Evolutionary conservation across 2,797 vertebrate genomes (phyloP).

Genomic region (Alfaro cultratus): DNA sequence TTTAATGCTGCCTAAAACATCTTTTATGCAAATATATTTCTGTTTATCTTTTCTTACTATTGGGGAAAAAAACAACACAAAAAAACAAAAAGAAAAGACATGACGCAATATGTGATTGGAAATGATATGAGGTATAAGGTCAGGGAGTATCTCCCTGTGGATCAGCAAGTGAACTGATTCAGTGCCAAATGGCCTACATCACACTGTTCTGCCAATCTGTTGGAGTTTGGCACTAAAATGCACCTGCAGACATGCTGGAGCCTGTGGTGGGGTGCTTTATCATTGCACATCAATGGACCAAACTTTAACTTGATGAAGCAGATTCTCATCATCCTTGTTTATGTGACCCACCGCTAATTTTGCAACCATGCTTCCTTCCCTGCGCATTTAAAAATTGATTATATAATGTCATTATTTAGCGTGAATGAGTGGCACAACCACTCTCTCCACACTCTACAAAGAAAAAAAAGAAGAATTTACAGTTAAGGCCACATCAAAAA

Average conservation of each 20-base stretch:
- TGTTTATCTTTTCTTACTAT: background rate
- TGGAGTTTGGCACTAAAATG: conserved; percentile 78
- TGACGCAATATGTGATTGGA: background rate
- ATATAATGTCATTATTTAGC: conserved; percentile 8
- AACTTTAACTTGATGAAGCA: conserved; percentile 51
- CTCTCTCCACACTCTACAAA: conserved; percentile 10
- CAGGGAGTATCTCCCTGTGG: conserved; percentile 69
- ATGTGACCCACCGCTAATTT: conserved; percentile 4
- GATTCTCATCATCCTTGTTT: conserved; percentile 22
- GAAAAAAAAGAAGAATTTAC: conserved; percentile 22
- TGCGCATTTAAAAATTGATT: background rate
- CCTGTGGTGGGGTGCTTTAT: conserved; percentile 68
- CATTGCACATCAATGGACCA: conserved; percentile 49
- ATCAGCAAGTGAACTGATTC: conserved; percentile 67
- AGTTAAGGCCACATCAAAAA: conserved; percentile 52
- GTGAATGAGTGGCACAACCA: conserved; percentile 10
- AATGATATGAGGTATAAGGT: conserved; percentile 65
- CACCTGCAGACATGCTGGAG: conserved; percentile 73
- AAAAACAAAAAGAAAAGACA: background rate
- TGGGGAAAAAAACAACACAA: no score
- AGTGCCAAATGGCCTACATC: conserved; percentile 80
- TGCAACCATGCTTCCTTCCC: background rate
- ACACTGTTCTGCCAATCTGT: conserved; percentile 85
- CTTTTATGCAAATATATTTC: background rate
- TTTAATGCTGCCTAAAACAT: background rate